A percentile compares a stretch with the other conserved stretches of the same genome.
These are phyloP conservation scores for Gadus chalcogrammus DNA, from an alignment of 2,113 vertebrate genomes.

Conservation along the genomic window DNA sequence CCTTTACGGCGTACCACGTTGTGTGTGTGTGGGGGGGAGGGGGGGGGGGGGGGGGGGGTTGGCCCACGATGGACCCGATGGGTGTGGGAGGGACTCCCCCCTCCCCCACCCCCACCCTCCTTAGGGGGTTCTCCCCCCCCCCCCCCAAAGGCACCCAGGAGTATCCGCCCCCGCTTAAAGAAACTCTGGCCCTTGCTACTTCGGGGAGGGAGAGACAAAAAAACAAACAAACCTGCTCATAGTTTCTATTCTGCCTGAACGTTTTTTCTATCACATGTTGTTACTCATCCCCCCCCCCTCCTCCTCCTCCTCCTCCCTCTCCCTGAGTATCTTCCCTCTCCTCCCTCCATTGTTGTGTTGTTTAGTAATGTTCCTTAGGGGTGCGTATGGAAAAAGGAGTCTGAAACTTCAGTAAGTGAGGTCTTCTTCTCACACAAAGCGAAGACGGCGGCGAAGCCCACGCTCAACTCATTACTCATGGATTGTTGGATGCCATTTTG, in stretches of 20 bases:
- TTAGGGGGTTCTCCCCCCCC: no score
- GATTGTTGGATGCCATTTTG: no score
- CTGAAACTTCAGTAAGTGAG: background rate
- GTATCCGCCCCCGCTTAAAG: no score
- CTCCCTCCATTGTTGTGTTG: background rate
- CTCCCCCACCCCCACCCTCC: background rate
- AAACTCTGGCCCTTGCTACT: no score
- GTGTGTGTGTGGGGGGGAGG: background rate
- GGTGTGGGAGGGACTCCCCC: no score
- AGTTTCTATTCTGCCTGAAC: background rate
- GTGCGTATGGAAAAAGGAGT: background rate
- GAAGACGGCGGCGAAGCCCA: background rate
- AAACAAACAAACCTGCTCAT: background rate
- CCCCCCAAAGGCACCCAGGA: background rate
- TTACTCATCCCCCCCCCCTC: background rate
- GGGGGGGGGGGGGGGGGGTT: no score
- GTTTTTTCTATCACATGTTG: background rate
- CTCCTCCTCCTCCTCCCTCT: no score
- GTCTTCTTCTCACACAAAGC: background rate
- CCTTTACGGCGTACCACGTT: conserved; percentile 10
- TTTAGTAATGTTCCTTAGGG: no score
- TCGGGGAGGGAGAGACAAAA: no score
- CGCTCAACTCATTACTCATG: background rate
- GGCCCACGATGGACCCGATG: no score
- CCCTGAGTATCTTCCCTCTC: background rate